Evolutionary conservation across 2,797 vertebrate species (phyloP), one percentile per base, ranked within the genome.

Genomic region (Coreius guichenoti): DNA sequence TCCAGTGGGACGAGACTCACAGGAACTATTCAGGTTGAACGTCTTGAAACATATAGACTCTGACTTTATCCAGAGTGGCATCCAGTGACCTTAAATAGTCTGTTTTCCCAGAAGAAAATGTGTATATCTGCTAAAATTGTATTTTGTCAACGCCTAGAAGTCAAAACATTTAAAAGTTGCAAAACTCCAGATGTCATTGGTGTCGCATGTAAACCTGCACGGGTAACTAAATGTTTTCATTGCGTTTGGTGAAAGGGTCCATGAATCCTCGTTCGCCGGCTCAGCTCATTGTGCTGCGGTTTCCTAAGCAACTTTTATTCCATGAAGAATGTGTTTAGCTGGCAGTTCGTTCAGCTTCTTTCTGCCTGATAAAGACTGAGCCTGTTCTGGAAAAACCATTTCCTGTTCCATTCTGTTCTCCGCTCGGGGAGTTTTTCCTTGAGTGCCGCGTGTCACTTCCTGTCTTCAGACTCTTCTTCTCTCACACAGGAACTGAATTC

Each of bases 331-430:
- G 21, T 31, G 68, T 63, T 45, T 47, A 17, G 14, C 61, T 29
- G 19, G 29, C 73, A 43, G 54, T 69, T 76, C 47, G 47, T 67
- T 76, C 51, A n/a, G 83, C 56, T 73, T 68, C 17, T 54, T 6
- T 54, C 63, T 54, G 49, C 84, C 90, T 76, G 16, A 86, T 88
- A 87, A 92, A 91, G 87, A 91, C 92, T 93, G 91, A 88, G 92
- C 92, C 93, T 91, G 92, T 56, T 54, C 12, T 82, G 68, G 75
- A 73, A 73, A 47, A 73, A 84, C 86, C 65, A 67, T 76, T 76
- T 80, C 86, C 31, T 39, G 63, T 45, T 83, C 33, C 36, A 77
- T 58, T 81, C 80, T 61, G 63, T 0, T 31, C 23, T 81, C 23
- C 21, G 69, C 23, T 49, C 26, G 58, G 36, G 43, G 23, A 80